These are phyloP conservation scores for Oceanites oceanicus DNA, from an alignment of 2,113 vertebrate genomes.

Conservation along the genomic window DNA sequence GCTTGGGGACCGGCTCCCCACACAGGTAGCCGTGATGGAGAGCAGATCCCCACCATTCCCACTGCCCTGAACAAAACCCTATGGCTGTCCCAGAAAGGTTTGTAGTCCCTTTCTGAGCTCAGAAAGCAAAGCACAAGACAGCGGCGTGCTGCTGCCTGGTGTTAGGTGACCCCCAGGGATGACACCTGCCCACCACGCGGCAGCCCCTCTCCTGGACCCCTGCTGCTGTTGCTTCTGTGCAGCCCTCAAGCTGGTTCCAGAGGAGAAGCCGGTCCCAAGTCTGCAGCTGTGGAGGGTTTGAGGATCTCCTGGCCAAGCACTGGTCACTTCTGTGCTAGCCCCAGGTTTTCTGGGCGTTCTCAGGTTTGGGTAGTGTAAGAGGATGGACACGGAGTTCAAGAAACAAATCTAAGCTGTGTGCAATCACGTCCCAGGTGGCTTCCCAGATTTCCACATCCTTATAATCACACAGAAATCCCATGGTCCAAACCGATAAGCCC, in stretches of 20 bases:
- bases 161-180: neutral
- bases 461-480: neutral
- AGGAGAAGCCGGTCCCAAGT: neutral
- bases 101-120: neutral
- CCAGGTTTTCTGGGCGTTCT: neutral
- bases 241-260: neutral
- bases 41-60: neutral
- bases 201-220: neutral
- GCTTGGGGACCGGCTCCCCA: rapidly evolving
- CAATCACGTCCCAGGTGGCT: neutral
- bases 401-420: neutral
- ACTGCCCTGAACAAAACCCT: neutral
- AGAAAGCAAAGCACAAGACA: neutral
- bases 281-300: neutral
- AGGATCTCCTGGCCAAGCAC: neutral
- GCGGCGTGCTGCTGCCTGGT: neutral
- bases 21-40: neutral
- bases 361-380: neutral
- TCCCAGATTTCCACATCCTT: neutral
- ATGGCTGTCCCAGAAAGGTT: neutral
- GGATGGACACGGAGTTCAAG: neutral
- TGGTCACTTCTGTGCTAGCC: rapidly evolving
- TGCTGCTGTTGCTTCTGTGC: neutral
- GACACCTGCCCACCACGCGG: rapidly evolving
- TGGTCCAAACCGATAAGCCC: neutral